A percentile compares a stretch with the other conserved stretches of the same genome.
These are phyloP conservation scores for Melinopterus prodromus DNA, from an alignment of 2,888 invertebrate genomes.

Conservation along the genomic window DNA sequence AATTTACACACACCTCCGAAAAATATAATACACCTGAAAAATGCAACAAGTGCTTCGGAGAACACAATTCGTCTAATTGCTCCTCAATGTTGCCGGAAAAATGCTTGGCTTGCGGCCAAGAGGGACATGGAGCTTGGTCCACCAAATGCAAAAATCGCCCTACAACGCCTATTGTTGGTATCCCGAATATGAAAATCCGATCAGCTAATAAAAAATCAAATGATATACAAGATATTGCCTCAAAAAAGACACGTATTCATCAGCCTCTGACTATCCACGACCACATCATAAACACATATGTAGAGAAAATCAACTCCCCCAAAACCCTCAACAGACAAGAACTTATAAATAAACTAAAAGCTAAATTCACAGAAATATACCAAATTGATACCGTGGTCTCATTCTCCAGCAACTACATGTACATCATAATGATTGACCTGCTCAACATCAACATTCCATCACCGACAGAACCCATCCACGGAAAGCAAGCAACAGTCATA, in stretches of 20 bases:
- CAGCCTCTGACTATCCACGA: conserved; percentile 28
- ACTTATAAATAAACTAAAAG: conserved; percentile 19
- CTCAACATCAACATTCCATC: neutral
- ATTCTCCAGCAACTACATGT: conserved; percentile 27
- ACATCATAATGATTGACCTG: conserved; percentile 29
- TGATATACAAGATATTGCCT: neutral
- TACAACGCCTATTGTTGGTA: conserved; percentile 24
- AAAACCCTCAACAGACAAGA: conserved; percentile 23
- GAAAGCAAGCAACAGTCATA: neutral
- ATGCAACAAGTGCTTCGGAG: neutral
- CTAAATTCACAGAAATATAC: conserved; percentile 18
- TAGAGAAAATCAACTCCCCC: conserved; percentile 17
- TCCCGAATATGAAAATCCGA: conserved; percentile 27
- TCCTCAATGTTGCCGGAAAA: neutral
- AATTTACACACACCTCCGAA: neutral
- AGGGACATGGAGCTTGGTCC: conserved; percentile 23
- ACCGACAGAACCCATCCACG: conserved; percentile 10
- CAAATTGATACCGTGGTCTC: conserved; percentile 17
- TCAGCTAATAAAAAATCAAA: conserved; percentile 6
- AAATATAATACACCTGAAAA: neutral
- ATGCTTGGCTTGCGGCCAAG: neutral
- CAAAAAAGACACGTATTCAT: conserved; percentile 16
- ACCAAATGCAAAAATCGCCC: conserved; percentile 27
- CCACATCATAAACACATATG: conserved; percentile 20
- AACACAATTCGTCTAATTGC: conserved; percentile 4